These are phyloP conservation scores for Ardeotis arabs DNA, from an alignment of 2,113 vertebrate genomes.

Conservation along the genomic window DNA sequence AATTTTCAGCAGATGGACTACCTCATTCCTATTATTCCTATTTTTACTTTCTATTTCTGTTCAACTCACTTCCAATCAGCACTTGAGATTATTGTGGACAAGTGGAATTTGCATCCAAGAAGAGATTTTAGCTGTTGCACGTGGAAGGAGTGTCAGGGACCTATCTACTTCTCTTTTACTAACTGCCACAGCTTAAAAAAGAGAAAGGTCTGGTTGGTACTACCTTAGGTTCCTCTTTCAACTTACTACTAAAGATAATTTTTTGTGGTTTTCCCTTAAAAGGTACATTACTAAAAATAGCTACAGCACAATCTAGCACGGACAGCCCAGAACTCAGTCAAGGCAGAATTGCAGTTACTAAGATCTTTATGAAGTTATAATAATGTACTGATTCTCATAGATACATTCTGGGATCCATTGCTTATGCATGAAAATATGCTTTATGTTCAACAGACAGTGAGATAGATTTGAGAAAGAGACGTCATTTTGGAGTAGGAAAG, in stretches of 20 bases:
- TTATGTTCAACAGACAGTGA: neutral
- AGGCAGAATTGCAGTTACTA: neutral
- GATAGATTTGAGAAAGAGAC: neutral
- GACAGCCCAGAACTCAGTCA: neutral
- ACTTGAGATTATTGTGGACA: neutral
- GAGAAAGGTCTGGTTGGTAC: neutral
- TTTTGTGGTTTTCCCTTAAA: neutral
- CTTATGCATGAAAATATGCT: neutral
- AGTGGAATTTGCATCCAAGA: neutral
- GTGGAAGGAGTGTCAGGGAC: neutral
- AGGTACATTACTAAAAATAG: neutral
- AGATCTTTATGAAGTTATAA: neutral
- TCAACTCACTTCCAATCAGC: neutral
- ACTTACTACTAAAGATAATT: neutral
- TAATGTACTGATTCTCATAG: neutral
- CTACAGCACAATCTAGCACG: neutral
- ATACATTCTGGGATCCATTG: neutral
- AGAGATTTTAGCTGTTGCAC: neutral
- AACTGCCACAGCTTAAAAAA: neutral
- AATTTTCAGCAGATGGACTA: neutral
- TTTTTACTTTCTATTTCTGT: neutral
- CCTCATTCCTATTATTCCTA: neutral
- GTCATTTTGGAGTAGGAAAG: neutral
- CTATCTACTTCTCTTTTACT: neutral
- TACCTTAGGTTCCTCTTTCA: neutral